A percentile compares a stretch with the other conserved stretches of the same genome.
phyloP scores from a whole-genome alignment of 1,140 invertebrate genomes.

The Lepeophtheirus salmonis region DNA sequence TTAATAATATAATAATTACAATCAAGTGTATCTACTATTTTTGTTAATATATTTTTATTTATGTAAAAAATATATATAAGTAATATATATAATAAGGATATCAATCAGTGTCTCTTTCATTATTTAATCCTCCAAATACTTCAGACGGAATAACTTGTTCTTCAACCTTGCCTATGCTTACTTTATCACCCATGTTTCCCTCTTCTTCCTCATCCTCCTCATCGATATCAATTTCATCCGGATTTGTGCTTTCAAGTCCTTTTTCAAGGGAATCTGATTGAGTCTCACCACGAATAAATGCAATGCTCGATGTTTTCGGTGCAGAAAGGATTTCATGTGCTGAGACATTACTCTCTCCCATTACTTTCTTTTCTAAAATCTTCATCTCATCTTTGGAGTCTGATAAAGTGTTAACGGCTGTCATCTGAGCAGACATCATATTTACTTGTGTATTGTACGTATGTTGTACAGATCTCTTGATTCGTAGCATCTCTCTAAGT shows the following conservation, averaged over 20 bases:
- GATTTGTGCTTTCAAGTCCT: slow-evolving; percentile 50
- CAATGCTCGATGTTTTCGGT: slow-evolving; percentile 34
- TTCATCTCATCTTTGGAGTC: slow-evolving; percentile 63
- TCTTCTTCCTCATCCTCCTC: slow-evolving; percentile 52
- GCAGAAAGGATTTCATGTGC: slow-evolving; percentile 8
- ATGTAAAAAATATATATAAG: background rate
- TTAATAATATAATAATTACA: too few relatives aligned
- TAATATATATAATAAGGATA: background rate
- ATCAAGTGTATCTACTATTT: too few relatives aligned
- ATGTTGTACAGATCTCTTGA: slow-evolving; percentile 89
- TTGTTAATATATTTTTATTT: too few relatives aligned
- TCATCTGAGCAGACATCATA: slow-evolving; percentile 95
- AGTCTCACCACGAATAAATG: slow-evolving; percentile 68
- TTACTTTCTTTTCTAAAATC: slow-evolving; percentile 61
- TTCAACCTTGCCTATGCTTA: slow-evolving; percentile 38
- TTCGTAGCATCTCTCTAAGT: slow-evolving; percentile 94
- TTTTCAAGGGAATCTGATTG: slow-evolving; percentile 48
- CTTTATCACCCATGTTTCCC: slow-evolving; percentile 25
- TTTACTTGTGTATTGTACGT: slow-evolving; percentile 88
- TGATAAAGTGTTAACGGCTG: slow-evolving; percentile 42
- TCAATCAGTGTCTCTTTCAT: slow-evolving; percentile 21
- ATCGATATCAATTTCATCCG: slow-evolving; percentile 82
- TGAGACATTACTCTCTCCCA: slow-evolving; percentile 29
- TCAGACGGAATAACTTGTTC: slow-evolving; percentile 58
- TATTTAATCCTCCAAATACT: slow-evolving; percentile 59